Conservation (phyloP, 1,140 invertebrate species). For the Plectrocnemia conspersa region DNA sequence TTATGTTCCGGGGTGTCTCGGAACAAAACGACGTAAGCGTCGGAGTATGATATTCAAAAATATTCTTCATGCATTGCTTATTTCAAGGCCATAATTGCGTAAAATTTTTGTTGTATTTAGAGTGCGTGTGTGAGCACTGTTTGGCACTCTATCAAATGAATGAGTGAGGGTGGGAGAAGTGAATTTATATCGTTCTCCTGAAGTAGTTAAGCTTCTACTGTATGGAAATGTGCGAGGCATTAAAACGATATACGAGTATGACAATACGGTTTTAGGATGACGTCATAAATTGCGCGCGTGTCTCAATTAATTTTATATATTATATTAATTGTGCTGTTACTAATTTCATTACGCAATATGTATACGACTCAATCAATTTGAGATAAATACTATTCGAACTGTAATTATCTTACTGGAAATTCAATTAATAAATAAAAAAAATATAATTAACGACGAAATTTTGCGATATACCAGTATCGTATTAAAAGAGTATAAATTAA, state of each 20-base stretch:
- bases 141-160: conserved; percentile 35
- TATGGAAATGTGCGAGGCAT: conserved; percentile 33
- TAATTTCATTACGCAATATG: too few species aligned
- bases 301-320: neutral
- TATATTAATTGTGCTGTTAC: neutral
- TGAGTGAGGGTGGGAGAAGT: conserved; percentile 25
- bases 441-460: too few species aligned
- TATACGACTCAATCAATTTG: too few species aligned
- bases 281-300: conserved; percentile 28
- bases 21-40: neutral
- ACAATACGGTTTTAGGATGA: conserved; percentile 34
- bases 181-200: conserved; percentile 33
- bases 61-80: too few species aligned
- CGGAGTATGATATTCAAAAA: too few species aligned
- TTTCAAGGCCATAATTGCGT: too few species aligned
- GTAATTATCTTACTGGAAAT: too few species aligned
- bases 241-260: conserved; percentile 35
- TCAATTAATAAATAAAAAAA: too few species aligned
- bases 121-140: conserved; percentile 21
- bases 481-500: too few species aligned
- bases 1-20: conserved; percentile 46
- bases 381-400: too few species aligned
- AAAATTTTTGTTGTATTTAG: too few species aligned
- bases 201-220: conserved; percentile 33
- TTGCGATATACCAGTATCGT: too few species aligned